Evolutionary conservation across 2,888 invertebrate genomes (phyloP).

Genomic region (Balanococcus diminutus): DNA sequence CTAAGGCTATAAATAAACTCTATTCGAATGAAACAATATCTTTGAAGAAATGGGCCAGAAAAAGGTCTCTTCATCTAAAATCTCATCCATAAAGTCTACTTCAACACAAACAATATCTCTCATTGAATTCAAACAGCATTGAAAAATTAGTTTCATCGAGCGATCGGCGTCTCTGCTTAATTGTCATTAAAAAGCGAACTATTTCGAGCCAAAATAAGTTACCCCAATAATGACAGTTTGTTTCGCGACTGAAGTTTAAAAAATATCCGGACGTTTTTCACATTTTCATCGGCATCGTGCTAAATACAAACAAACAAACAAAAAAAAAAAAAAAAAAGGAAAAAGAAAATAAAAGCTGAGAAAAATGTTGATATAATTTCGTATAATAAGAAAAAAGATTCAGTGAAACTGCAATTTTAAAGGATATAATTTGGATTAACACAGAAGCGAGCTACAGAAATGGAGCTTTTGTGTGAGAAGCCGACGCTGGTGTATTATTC

Average conservation of each 20-base stretch:
- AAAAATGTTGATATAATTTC: not conserved
- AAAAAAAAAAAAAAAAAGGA: not conserved
- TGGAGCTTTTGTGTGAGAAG: not conserved
- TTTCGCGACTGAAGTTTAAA: not conserved
- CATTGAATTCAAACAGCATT: not conserved
- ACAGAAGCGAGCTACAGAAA: not conserved
- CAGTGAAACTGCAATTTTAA: not conserved
- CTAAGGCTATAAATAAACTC: no score
- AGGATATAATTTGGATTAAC: slow-evolving; percentile 5
- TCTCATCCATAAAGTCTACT: no score
- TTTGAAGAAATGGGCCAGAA: no score
- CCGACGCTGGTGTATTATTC: not conserved
- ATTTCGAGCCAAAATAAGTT: not conserved
- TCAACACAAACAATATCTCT: no score
- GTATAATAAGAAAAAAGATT: not conserved
- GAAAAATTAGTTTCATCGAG: not conserved
- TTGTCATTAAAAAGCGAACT: not conserved
- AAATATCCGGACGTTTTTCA: not conserved
- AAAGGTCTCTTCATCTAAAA: no score
- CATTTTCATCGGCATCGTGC: no score
- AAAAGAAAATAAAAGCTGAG: not conserved
- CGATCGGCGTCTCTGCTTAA: not conserved
- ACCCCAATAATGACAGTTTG: not conserved
- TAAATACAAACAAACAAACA: no score
- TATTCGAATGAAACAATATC: no score